These are phyloP conservation scores for Ginglymostoma cirratum DNA, from an alignment of 2,113 vertebrate species.

Conservation along the genomic window DNA sequence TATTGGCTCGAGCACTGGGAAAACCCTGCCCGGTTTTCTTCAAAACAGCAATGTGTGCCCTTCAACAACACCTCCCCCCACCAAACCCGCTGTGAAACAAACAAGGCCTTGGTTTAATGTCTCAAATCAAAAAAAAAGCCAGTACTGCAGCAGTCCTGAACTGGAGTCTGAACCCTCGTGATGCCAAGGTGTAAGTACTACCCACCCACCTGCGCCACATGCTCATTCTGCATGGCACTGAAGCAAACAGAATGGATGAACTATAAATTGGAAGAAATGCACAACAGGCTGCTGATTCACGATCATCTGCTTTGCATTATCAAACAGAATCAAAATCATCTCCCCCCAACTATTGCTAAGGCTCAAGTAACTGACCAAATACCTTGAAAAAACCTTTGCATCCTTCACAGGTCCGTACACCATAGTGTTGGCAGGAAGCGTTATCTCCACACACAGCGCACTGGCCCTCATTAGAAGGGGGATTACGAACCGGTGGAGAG, in stretches of 20 bases:
- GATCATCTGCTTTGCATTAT: neutral
- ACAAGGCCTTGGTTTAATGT: too few relatives aligned
- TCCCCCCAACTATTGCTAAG: neutral
- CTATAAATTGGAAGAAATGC: neutral
- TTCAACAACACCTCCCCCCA: too few relatives aligned
- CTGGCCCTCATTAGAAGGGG: slow-evolving; percentile 68
- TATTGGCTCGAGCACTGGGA: too few relatives aligned
- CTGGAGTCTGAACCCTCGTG: neutral
- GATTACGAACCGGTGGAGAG: slow-evolving; percentile 65
- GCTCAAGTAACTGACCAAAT: slow-evolving; percentile 40
- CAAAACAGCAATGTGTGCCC: neutral
- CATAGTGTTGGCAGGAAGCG: slow-evolving; percentile 91
- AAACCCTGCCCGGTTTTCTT: neutral
- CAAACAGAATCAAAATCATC: neutral
- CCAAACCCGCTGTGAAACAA: too few relatives aligned
- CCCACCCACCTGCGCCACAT: too few relatives aligned
- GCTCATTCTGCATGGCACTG: neutral
- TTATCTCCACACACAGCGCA: slow-evolving; percentile 92
- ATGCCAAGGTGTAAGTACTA: too few relatives aligned
- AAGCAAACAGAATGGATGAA: neutral
- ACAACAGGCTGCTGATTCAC: neutral
- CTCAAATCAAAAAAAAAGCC: too few relatives aligned
- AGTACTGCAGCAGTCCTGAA: neutral
- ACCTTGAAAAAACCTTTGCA: slow-evolving; percentile 99
- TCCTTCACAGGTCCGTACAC: slow-evolving; percentile 91